phyloP scores from a whole-genome alignment of 2,113 vertebrate genomes.

The Puffinus mauretanicus region DNA sequence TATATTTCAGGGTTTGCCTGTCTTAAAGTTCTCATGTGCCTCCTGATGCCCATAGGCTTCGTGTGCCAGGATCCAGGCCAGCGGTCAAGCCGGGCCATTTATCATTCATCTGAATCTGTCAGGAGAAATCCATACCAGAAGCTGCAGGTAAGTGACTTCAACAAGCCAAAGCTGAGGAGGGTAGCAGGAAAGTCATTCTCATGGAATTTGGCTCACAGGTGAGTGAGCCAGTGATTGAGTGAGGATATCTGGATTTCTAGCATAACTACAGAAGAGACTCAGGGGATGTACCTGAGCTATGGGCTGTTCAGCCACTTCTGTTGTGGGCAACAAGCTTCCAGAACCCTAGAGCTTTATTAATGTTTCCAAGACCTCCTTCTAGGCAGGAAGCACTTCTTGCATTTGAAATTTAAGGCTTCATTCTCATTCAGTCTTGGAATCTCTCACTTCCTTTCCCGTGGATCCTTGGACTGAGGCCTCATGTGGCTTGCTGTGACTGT shows the following conservation, averaged over 20 bases:
- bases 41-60: conserved; percentile 76
- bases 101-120: conserved; percentile 74
- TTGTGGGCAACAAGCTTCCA: not conserved
- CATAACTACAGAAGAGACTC: not conserved
- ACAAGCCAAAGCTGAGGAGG: not conserved
- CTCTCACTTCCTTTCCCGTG: not conserved
- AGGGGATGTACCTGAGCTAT: not conserved
- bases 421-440: not conserved
- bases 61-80: conserved; percentile 90
- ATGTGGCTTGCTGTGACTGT: not conserved
- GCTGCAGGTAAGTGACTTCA: conserved; percentile 79
- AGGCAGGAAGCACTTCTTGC: not conserved
- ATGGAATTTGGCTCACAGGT: not conserved
- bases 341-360: not conserved
- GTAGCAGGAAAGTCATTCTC: not conserved
- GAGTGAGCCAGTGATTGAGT: not conserved
- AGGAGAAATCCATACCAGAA: conserved; percentile 76
- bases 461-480: not conserved
- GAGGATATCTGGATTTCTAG: not conserved
- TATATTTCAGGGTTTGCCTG: not conserved
- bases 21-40: not conserved
- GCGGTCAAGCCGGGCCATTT: conserved; percentile 68
- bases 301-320: not conserved
- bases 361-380: not conserved
- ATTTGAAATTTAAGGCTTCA: not conserved